Evolutionary conservation across 2,888 invertebrate species (phyloP), one percentile per base, ranked within the genome.

Genomic region (Dichetophora obliterata): DNA sequence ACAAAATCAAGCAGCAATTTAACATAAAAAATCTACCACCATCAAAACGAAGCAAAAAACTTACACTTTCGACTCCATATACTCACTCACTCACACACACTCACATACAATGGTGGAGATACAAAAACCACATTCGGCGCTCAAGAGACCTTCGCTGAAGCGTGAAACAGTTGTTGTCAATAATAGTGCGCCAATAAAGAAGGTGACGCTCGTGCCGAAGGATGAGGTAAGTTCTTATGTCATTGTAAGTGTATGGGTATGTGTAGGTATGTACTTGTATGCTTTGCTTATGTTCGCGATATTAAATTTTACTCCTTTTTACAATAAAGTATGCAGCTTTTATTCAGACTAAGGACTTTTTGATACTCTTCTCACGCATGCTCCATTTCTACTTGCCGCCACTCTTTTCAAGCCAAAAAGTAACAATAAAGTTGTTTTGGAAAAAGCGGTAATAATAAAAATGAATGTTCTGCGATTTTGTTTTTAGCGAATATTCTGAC

Each of bases 121-220:
- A 84, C 89, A 88, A 82, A 89, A 89, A 82, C 88, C 88, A 27
- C 88, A 88, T 80, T 85, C 88, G 79, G 87, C 87, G 27, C 82
- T 88, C 24, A 88, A 88, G 81, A 82, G 87, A 75, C 85, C 88
- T 77, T 87, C 88, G 79, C 79, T 88, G 68, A 89, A 89, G 78
- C 86, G 88, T 75, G 88, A 89, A 85, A 89, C 89, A 66, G 88
- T 89, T 77, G 89, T 89, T 80, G 87, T 87, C 80, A 88, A 86
- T 82, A 87, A 87, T 81, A 85, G 83, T 82, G 88, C 89, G 63
- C 88, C 89, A 82, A 85, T 88, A 80, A 89, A 89, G 80, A 89
- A 89, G 84, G 89, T 89, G 63, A 89, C 89, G 59, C 82, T 89
- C 72, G 86, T 89, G 82, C 86, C 88, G 76, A 89, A 88, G 80